Evolutionary conservation across 2,797 vertebrate genomes (phyloP).

Genomic region (Amniataba percoides): DNA sequence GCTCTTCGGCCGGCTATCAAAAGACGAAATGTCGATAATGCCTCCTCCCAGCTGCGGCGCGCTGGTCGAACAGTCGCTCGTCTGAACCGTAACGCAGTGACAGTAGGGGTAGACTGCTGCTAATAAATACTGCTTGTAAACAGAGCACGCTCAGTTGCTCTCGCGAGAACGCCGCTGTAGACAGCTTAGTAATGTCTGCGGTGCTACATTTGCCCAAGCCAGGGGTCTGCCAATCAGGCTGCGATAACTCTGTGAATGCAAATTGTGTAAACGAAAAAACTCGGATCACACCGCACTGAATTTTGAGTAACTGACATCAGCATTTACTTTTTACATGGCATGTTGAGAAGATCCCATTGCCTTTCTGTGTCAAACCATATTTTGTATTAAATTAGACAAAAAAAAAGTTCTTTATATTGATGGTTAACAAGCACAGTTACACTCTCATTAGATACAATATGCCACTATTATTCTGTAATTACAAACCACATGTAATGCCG

Average conservation of each 20-base stretch:
- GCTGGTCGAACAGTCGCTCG: neutral
- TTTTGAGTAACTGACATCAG: too few relatives aligned
- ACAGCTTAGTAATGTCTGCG: neutral
- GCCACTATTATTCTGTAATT: too few relatives aligned
- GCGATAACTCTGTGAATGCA: neutral
- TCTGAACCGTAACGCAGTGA: conserved; percentile 44
- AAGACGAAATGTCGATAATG: conserved; percentile 41
- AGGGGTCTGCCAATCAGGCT: neutral
- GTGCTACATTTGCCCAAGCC: neutral
- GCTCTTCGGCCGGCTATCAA: conserved; percentile 33
- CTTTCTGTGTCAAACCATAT: neutral
- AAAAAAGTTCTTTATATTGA: too few relatives aligned
- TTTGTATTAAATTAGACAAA: too few relatives aligned
- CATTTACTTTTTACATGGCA: too few relatives aligned
- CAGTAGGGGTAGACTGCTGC: conserved; percentile 62
- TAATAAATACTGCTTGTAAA: conserved; percentile 73
- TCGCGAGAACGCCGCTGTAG: conserved; percentile 66
- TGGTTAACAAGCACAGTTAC: too few relatives aligned
- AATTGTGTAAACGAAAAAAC: neutral
- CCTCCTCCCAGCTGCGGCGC: conserved; percentile 36
- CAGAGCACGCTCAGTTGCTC: conserved; percentile 8
- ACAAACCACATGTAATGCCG: too few relatives aligned
- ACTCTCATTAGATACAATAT: too few relatives aligned
- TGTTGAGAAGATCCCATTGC: too few relatives aligned
- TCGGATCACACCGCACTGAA: too few relatives aligned